Base-by-base conservation (phyloP, 2,888 invertebrate genomes). In the Spialia ferax region DNA sequence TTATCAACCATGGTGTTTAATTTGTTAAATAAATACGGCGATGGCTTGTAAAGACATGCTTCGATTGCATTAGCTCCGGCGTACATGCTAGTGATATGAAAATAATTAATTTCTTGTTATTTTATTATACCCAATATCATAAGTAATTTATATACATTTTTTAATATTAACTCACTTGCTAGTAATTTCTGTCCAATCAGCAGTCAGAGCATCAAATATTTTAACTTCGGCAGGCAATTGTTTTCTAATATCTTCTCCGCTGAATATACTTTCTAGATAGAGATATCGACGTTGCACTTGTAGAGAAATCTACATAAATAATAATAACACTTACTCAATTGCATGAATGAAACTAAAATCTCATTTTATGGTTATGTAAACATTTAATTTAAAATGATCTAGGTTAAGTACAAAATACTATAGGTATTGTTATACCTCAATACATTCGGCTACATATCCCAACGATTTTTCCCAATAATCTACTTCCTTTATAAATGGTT, bases 201-300 rank as follows among this genome's bases (percentile, higher is more conserved):
- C 86, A n/a, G 96, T 96, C 35, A 98, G 87, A 13, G 89, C 90
- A 77, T 96, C 96, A 89, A 98, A 98, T 71, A 96, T 95, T 65
- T 95, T 91, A 0, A 97, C 95, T 88, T 97, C 97, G 66, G 88
- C 88, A 0, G 98, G 98, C 63, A 98, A 87, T 84, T 98, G 98
- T 76, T 96, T 97, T 69, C 97, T 94, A 68, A 98, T 98, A 83
- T 98, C 98, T 86, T 98, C 98, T 0, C 97, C 97, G 72, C 94
- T 93, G 88, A 98, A 98, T 82, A 98, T 98, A 82, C 96, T 98
- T 95, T 98, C 98, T 55, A 98, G 92, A 84, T 98, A 98, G 71
- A 98, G 91, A 95, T 97, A 98, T 72, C 97, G 96, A 26, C 97
- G 94, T 88, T 98, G 98, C 0, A 98, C 97, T 79, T 95, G 94